Evolutionary conservation across 2,888 invertebrate genomes (phyloP).

Genomic region (Drosophila longiperda): DNA sequence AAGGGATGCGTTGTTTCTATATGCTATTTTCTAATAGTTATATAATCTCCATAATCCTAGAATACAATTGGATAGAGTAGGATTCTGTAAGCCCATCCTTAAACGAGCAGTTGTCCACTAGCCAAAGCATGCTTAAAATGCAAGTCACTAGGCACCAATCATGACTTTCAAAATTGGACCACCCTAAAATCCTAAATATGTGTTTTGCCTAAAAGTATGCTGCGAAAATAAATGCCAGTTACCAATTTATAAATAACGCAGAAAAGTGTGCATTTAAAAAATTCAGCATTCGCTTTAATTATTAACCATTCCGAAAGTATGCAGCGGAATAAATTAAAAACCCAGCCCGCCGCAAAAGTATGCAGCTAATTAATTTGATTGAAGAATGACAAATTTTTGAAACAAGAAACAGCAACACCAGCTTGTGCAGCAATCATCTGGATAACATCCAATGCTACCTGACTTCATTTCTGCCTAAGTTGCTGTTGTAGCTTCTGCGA

Average conservation of each 20-base stretch:
- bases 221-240: not conserved
- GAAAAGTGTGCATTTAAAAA: constrained; percentile 3
- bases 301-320: not conserved
- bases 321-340: not conserved
- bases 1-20: not conserved
- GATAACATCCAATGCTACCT: not conserved
- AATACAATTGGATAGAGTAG: not conserved
- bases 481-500: constrained; percentile 9
- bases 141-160: not conserved
- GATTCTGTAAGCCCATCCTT: not conserved
- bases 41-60: not conserved
- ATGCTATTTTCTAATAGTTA: not conserved
- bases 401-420: not conserved
- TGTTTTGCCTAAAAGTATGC: constrained; percentile 3
- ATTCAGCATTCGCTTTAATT: not conserved
- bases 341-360: not conserved
- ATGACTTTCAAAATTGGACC: not conserved
- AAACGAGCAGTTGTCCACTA: not conserved
- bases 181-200: not conserved
- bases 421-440: not conserved
- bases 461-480: not conserved
- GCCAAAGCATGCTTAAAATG: not conserved
- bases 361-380: not conserved
- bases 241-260: not conserved
- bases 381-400: not conserved